phyloP scores from a whole-genome alignment of 2,113 vertebrate genomes.

The Patagioenas fasciata region DNA sequence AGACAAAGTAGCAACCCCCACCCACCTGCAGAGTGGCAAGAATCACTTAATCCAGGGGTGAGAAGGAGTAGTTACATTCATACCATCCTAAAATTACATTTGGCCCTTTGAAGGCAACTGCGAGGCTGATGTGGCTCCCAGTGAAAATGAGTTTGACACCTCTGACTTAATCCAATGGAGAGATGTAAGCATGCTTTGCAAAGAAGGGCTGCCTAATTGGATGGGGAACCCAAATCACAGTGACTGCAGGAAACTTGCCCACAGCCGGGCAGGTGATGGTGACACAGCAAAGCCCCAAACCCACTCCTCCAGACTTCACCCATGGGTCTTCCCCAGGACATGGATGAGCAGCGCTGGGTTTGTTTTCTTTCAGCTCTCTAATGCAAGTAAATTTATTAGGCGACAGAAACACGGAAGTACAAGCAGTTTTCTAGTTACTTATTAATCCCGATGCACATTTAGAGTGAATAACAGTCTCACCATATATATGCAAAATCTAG shows the following conservation, averaged over 20 bases:
- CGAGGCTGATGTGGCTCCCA: too few species aligned
- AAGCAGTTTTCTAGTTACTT: background rate
- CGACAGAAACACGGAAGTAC: background rate
- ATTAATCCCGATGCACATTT: background rate
- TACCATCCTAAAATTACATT: too few species aligned
- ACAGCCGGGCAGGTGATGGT: background rate
- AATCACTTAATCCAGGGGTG: background rate
- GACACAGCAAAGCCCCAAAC: background rate
- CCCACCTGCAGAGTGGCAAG: background rate
- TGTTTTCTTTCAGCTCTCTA: background rate
- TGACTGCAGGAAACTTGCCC: background rate
- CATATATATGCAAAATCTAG: background rate
- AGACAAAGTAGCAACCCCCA: background rate
- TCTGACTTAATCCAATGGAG: fast-evolving
- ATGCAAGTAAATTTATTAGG: background rate
- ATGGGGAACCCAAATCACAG: background rate
- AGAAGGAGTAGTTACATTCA: too few species aligned
- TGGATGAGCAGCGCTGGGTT: background rate
- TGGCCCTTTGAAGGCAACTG: too few species aligned
- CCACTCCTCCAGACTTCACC: background rate
- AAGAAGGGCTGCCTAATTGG: background rate
- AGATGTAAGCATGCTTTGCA: background rate
- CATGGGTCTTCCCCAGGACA: background rate
- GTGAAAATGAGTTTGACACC: too few species aligned
- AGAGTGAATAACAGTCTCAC: background rate